Percentiles rank a stretch among this genome's conserved stretches.
Conservation (phyloP, 2,113 vertebrate species). For the Cricetomys ansorgei region DNA sequence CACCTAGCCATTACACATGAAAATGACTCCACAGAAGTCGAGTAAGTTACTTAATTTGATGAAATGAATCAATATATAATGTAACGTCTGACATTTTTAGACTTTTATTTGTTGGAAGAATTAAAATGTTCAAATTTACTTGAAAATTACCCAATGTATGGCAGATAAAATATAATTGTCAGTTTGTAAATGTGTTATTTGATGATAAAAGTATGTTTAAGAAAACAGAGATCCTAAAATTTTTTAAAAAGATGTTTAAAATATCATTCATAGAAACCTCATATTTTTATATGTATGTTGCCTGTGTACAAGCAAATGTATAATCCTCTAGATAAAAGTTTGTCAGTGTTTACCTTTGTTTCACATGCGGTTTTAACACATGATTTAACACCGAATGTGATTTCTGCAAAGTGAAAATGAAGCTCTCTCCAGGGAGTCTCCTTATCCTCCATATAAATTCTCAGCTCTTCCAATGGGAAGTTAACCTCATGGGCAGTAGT, state of each 20-base stretch:
- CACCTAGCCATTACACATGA: background rate
- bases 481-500: background rate
- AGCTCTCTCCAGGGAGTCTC: constrained; percentile 45
- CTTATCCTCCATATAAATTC: background rate
- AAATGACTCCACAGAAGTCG: background rate
- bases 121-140: background rate
- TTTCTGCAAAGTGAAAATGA: constrained; percentile 57
- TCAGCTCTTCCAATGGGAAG: constrained; percentile 42
- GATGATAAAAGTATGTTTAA: background rate
- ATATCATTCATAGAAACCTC: background rate
- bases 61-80: constrained; percentile 32
- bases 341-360: constrained; percentile 43
- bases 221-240: background rate
- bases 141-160: constrained; percentile 20
- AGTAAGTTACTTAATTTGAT: background rate
- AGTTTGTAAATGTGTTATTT: background rate
- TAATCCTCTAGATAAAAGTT: background rate
- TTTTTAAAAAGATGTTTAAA: background rate
- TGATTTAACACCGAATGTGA: constrained; percentile 49
- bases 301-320: background rate
- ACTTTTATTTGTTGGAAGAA: background rate
- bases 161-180: constrained; percentile 34
- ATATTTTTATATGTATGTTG: background rate
- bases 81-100: background rate
- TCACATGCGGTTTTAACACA: constrained; percentile 1